Percentiles rank a stretch among this genome's conserved stretches.
These are phyloP conservation scores for Microtus pennsylvanicus DNA, from an alignment of 2,113 vertebrate genomes.

Conservation along the genomic window DNA sequence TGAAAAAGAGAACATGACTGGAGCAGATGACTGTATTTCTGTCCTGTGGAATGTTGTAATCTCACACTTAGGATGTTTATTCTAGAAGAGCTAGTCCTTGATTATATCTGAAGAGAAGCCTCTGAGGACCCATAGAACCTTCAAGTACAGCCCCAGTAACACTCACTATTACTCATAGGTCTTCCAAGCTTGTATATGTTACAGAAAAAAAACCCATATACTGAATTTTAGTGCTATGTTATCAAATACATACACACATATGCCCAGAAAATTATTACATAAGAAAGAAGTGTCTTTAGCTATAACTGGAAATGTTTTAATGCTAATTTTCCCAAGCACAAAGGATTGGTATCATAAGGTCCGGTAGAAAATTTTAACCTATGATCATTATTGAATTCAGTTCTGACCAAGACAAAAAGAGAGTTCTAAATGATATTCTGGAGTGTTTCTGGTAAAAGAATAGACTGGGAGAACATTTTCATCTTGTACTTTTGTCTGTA, in stretches of 20 bases:
- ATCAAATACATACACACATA: neutral
- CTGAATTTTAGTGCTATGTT: neutral
- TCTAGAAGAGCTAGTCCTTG: neutral
- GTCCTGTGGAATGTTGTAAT: neutral
- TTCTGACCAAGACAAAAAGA: slow-evolving; percentile 33
- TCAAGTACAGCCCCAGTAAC: neutral
- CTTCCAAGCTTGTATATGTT: neutral
- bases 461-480: neutral
- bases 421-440: neutral
- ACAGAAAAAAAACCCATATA: neutral
- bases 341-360: slow-evolving; percentile 21
- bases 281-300: neutral
- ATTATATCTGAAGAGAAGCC: neutral
- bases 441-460: slow-evolving; percentile 20
- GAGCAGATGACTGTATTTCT: neutral
- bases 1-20: neutral
- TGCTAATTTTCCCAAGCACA: neutral
- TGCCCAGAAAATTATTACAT: neutral
- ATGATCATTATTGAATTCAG: slow-evolving; percentile 46
- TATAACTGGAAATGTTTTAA: slow-evolving; percentile 14
- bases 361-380: neutral
- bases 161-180: neutral
- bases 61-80: neutral
- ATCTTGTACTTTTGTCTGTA: neutral
- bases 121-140: neutral